Base-by-base conservation (phyloP, 2,888 invertebrate species). In the Drosophila antonietae region DNA sequence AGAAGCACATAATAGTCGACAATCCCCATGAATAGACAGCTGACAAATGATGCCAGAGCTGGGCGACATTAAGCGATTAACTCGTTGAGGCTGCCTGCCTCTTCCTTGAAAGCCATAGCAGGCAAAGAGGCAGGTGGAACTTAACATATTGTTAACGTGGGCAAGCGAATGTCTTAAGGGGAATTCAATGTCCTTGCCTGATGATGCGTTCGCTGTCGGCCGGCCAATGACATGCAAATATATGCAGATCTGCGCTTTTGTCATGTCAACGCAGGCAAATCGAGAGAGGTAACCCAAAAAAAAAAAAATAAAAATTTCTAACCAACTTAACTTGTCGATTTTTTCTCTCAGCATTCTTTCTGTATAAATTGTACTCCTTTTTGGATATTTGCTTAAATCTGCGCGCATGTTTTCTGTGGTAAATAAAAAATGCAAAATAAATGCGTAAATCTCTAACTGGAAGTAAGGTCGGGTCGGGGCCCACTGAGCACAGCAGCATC, bases 191-290 rank as follows among this genome's bases (percentile, higher is more conserved):
- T 88, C 90, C 90, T 88, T 86, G 89, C 74, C 82, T 81, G 83
- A 88, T 83, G 89, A 80, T 82, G 85, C 79, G 80, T 71, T 81
- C 71, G 64, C 69, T 66, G 37, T 58, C 12, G 44, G 12, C 51
- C 41, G 15, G 70, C 80, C 87, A 91, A 89, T 87, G 80, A 80
- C 89, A 91, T 91, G 91, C 91, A 90, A 91, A 91, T 91, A 72
- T 91, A 91, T 91, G 91, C 91, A 91, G 91, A 91, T 91, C 84
- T 88, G 88, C 86, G 91, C 91, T 91, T 91, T 91, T 83, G 89
- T 88, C 86, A 90, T 90, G 91, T 90, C 91, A 91, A 84, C 82
- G 80, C 78, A 81, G 89, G 82, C 88, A 90, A 89, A 89, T 89
- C 81, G 88, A 82, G 81, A 82, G 81, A 87, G 76, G 75, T 80